Evolutionary conservation across 2,113 vertebrate species (phyloP).

Genomic region (Collichthys lucidus): DNA sequence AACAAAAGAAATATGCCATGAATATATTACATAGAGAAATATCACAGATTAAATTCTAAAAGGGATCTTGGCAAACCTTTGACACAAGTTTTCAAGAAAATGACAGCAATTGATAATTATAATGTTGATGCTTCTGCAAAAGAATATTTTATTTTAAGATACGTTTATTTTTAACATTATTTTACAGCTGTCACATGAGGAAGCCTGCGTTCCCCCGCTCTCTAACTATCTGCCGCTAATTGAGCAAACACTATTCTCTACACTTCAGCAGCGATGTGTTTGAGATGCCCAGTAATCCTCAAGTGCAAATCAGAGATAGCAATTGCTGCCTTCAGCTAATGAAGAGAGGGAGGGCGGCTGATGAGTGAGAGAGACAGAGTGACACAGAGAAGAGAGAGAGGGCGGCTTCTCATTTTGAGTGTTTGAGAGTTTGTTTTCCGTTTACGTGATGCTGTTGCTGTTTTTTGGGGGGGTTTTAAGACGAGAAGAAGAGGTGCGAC

Average conservation of each 20-base stretch:
- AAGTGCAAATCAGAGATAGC: constrained; percentile 67
- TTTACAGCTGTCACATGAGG: neutral
- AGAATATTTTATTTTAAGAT: neutral
- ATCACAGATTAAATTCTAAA: neutral
- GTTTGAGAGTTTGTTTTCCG: constrained; percentile 37
- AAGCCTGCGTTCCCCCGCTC: neutral
- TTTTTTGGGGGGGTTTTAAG: constrained; percentile 5
- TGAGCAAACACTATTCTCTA: constrained; percentile 37
- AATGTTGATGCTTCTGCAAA: neutral
- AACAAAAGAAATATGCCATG: neutral
- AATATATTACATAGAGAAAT: neutral
- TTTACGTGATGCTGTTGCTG: constrained; percentile 36
- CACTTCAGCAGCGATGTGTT: constrained; percentile 51
- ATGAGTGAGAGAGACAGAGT: constrained; percentile 40
- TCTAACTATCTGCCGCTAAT: constrained; percentile 33
- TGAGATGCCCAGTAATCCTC: constrained; percentile 56
- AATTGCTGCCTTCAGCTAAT: constrained; percentile 56
- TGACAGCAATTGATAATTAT: neutral
- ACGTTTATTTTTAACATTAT: neutral
- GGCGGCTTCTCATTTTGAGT: constrained; percentile 53
- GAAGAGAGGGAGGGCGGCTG: constrained; percentile 56
- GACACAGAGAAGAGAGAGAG: constrained; percentile 35
- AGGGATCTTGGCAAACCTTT: neutral
- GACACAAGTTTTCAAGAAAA: neutral
- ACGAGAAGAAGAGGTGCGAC: constrained; percentile 11